Evolutionary conservation across 2,113 vertebrate genomes (phyloP).

Genomic region (Xiphophorus hellerii): DNA sequence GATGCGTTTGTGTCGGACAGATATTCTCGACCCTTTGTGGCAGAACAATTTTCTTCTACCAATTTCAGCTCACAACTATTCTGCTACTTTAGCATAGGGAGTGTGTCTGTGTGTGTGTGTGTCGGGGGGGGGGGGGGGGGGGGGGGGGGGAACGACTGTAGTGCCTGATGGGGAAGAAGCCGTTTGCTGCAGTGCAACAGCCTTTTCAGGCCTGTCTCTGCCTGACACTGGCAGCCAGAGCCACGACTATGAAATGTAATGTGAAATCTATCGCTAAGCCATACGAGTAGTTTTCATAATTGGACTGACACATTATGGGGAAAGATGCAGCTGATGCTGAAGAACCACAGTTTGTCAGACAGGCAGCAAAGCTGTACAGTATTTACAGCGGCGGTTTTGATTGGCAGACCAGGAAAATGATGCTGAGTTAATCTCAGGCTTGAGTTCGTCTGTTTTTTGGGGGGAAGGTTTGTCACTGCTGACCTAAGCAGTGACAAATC

Average conservation of each 20-base stretch:
- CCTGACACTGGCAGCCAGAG: conserved; percentile 44
- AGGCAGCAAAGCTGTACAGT: not conserved
- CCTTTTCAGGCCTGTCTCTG: conserved; percentile 21
- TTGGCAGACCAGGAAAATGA: conserved; percentile 11
- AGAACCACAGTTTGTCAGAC: conserved; percentile 36
- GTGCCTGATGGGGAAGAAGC: not conserved
- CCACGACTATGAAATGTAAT: conserved; percentile 65
- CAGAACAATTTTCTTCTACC: conserved; percentile 14
- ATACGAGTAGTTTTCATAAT: conserved; percentile 67
- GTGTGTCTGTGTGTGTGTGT: no score
- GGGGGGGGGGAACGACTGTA: not conserved
- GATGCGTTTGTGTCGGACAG: conserved; percentile 4
- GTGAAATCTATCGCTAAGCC: conserved; percentile 63
- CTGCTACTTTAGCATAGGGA: not conserved
- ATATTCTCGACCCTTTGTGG: not conserved
- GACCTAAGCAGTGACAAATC: not conserved
- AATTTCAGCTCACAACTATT: conserved; percentile 5
- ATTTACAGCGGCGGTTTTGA: conserved; percentile 4
- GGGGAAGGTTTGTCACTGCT: not conserved
- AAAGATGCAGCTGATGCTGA: conserved; percentile 45
- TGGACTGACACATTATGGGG: conserved; percentile 41
- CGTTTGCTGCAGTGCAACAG: conserved; percentile 25
- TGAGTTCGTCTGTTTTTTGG: conserved; percentile 24
- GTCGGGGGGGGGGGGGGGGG: no score
- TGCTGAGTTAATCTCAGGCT: conserved; percentile 37